Evolutionary conservation across 2,888 invertebrate species (phyloP).

Genomic region (Himalopsyche tibetana): DNA sequence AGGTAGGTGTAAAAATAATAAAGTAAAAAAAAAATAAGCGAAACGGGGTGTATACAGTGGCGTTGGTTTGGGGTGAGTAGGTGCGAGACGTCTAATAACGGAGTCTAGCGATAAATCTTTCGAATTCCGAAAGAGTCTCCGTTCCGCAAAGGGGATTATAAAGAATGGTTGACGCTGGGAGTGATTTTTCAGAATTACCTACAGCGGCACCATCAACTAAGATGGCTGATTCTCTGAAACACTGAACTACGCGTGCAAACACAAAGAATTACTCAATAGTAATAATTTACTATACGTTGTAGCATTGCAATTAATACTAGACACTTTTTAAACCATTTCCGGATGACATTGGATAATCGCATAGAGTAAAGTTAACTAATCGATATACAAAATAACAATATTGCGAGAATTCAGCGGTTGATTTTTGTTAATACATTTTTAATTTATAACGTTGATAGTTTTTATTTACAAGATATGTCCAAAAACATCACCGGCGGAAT

Average conservation of each 20-base stretch:
- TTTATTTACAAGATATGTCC: too few relatives aligned
- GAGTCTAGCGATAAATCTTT: conserved; percentile 38
- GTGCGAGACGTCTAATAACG: conserved; percentile 36
- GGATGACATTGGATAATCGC: too few relatives aligned
- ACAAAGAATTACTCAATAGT: too few relatives aligned
- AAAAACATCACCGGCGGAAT: too few relatives aligned
- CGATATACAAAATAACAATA: too few relatives aligned
- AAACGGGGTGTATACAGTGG: conserved; percentile 4
- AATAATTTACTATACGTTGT: too few relatives aligned
- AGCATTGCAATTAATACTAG: too few relatives aligned
- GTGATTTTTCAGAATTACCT: conserved; percentile 33
- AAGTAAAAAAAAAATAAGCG: conserved; percentile 19
- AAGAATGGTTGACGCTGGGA: conserved; percentile 43
- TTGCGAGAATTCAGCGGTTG: too few relatives aligned
- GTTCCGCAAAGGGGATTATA: conserved; percentile 40
- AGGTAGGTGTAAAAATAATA: conserved; percentile 20
- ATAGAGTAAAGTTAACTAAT: too few relatives aligned
- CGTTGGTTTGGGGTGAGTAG: neutral
- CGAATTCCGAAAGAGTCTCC: conserved; percentile 27
- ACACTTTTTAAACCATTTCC: too few relatives aligned
- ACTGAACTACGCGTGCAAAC: neutral
- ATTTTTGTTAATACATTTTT: too few relatives aligned
- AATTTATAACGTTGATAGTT: too few relatives aligned
- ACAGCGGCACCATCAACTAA: neutral
- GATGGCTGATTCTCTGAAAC: neutral